These are phyloP conservation scores for Eptatretus burgeri DNA, from an alignment of 2,113 vertebrate genomes.

Conservation along the genomic window DNA sequence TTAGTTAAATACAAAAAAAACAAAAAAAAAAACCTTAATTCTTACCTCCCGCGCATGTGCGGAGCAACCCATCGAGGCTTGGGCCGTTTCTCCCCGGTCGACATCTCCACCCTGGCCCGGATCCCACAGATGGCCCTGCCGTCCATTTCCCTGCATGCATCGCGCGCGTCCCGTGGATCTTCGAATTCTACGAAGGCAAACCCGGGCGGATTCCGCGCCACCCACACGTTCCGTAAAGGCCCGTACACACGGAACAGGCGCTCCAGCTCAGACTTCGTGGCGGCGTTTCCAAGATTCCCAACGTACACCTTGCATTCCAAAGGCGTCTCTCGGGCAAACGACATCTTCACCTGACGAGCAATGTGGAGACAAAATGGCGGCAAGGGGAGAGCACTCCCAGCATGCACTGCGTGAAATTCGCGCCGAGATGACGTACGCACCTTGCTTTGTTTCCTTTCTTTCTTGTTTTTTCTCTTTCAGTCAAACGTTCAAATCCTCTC, in stretches of 20 bases:
- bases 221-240: neutral
- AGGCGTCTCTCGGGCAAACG: neutral
- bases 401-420: too few species aligned
- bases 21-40: neutral
- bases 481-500: too few species aligned
- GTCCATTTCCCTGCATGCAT: slow-evolving; percentile 4
- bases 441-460: too few species aligned
- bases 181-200: slow-evolving; percentile 2
- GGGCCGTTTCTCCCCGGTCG: slow-evolving; percentile 5
- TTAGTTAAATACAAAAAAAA: neutral
- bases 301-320: slow-evolving; percentile 44
- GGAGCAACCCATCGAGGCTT: neutral
- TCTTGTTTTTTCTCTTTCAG: too few species aligned
- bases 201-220: neutral
- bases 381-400: too few species aligned
- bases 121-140: slow-evolving; percentile 6
- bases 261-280: slow-evolving; percentile 49
- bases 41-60: neutral
- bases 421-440: too few species aligned
- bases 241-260: slow-evolving; percentile 18
- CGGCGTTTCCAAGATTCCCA: slow-evolving; percentile 45
- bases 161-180: slow-evolving; percentile 1
- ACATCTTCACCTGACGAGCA: too few species aligned
- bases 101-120: slow-evolving; percentile 1
- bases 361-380: too few species aligned